Conservation (phyloP, 2,888 invertebrate genomes). For the Malthinus flaveolus region DNA sequence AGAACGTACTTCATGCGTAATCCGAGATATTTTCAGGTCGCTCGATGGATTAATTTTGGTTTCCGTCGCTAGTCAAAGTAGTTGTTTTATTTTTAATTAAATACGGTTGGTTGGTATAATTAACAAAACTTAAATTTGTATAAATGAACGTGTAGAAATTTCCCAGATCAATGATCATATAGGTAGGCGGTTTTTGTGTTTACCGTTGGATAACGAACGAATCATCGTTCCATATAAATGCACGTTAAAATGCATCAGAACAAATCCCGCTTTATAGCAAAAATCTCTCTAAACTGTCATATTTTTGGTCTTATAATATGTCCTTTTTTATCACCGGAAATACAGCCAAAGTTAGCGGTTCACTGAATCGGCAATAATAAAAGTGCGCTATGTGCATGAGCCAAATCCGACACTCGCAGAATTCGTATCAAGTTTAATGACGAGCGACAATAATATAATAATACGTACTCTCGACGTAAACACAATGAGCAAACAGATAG, state of each 20-base stretch:
- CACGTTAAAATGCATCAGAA: conserved; percentile 34
- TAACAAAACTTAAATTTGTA: background rate
- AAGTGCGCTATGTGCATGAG: conserved; percentile 24
- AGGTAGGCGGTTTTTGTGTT: background rate
- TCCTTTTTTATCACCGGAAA: conserved; percentile 36
- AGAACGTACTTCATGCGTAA: too few relatives aligned
- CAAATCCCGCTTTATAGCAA: conserved; percentile 33
- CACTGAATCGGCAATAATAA: conserved; percentile 34
- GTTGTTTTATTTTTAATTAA: background rate
- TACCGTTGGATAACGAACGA: conserved; percentile 5
- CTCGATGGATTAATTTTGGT: too few relatives aligned
- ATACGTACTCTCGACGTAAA: conserved; percentile 4
- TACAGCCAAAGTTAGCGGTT: conserved; percentile 37
- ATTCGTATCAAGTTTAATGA: conserved; percentile 36
- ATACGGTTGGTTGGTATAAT: background rate
- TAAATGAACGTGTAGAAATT: background rate
- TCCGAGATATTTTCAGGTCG: too few relatives aligned
- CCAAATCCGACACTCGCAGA: conserved; percentile 28
- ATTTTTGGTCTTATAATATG: conserved; percentile 33
- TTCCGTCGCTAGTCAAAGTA: too few relatives aligned
- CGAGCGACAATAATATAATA: conserved; percentile 38
- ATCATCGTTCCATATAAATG: conserved; percentile 31
- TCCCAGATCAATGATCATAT: conserved; percentile 1
- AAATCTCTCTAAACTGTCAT: conserved; percentile 33
- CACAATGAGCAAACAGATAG: conserved; percentile 25